Evolutionary conservation across 1,140 invertebrate species (phyloP).

Genomic region (Bactericera cockerelli): DNA sequence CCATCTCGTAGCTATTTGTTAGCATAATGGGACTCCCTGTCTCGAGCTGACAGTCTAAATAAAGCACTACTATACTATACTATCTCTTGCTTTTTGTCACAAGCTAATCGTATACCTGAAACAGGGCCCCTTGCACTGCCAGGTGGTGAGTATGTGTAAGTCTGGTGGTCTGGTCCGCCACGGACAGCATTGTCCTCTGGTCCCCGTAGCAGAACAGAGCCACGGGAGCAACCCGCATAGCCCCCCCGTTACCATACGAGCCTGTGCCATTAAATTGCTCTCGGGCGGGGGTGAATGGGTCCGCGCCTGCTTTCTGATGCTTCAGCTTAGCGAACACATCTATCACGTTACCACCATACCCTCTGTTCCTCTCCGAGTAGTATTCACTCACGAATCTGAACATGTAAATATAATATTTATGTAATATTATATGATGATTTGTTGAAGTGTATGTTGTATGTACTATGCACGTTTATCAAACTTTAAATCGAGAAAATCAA

Average conservation of each 20-base stretch:
- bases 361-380: constrained; percentile 42
- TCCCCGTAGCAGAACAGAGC: constrained; percentile 43
- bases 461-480: no score
- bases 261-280: constrained; percentile 54
- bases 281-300: constrained; percentile 45
- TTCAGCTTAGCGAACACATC: constrained; percentile 46
- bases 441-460: no score
- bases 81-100: no score
- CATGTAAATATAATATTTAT: background rate
- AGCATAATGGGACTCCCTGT: no score
- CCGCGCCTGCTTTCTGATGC: constrained; percentile 18
- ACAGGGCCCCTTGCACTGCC: constrained; percentile 49
- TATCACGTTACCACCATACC: constrained; percentile 46
- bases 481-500: no score
- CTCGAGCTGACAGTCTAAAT: no score
- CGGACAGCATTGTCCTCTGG: constrained; percentile 34
- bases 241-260: constrained; percentile 61
- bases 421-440: no score
- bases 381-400: constrained; percentile 46
- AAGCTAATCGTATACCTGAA: no score
- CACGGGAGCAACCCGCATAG: constrained; percentile 58
- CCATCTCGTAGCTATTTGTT: no score
- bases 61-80: no score
- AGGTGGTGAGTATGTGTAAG: constrained; percentile 52
- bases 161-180: constrained; percentile 33